These are phyloP conservation scores for Polia nebulosa DNA, from an alignment of 2,888 invertebrate genomes.

Conservation along the genomic window DNA sequence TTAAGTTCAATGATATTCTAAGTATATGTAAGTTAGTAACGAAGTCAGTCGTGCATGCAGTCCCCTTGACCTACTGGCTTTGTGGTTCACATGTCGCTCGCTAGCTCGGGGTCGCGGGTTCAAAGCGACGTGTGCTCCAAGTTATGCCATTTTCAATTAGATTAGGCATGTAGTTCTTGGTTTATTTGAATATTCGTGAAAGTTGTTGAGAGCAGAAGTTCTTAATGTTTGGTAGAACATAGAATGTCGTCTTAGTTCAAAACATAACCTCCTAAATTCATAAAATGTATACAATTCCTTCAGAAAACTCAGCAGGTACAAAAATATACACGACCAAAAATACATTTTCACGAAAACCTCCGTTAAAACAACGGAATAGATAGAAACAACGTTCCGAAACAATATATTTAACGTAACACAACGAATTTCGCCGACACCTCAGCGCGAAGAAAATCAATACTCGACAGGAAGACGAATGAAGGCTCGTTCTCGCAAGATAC, in stretches of 20 bases:
- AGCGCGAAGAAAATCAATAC: constrained; percentile 59
- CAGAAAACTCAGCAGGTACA: not conserved
- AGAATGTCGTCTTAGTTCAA: not conserved
- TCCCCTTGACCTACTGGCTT: constrained; percentile 55
- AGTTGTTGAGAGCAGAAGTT: no score
- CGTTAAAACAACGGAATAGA: constrained; percentile 7
- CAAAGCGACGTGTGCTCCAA: constrained; percentile 27
- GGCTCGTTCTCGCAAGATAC: not conserved
- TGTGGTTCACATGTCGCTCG: constrained; percentile 55
- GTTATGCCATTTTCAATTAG: constrained; percentile 30
- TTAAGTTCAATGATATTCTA: constrained; percentile 9
- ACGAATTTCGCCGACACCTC: constrained; percentile 53
- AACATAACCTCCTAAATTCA: not conserved
- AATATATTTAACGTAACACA: constrained; percentile 46
- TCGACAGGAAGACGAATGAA: constrained; percentile 36
- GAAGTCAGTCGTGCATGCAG: constrained; percentile 47
- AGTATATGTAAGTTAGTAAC: constrained; percentile 38
- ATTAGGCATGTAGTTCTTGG: not conserved
- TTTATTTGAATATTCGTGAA: not conserved
- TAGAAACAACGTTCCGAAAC: constrained; percentile 8
- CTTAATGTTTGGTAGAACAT: not conserved
- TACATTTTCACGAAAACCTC: not conserved
- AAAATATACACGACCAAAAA: constrained; percentile 13
- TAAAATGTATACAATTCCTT: not conserved
- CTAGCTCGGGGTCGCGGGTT: constrained; percentile 56